Evolutionary conservation across 2,797 vertebrate species (phyloP).

Genomic region (Enteromius viviparus): DNA sequence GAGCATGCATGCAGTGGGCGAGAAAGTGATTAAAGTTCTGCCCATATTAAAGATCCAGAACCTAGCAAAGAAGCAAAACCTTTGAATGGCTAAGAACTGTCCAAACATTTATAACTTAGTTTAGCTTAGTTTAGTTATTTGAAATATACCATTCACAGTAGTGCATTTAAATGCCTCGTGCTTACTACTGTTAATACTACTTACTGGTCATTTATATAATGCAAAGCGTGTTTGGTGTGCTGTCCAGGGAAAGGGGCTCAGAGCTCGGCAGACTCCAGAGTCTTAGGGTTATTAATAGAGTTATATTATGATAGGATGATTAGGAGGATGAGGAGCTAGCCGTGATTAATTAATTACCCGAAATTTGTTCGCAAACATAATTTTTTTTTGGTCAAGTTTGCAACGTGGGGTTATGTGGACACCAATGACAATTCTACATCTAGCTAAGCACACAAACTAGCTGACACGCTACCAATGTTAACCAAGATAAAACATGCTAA

Average conservation of each 20-base stretch:
- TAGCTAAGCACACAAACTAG: background rate
- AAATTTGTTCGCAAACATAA: no score
- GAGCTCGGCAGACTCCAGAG: no score
- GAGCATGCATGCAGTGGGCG: background rate
- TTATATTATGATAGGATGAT: no score
- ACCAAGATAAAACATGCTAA: background rate
- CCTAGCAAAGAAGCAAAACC: background rate
- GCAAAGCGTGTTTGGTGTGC: no score
- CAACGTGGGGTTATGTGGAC: background rate
- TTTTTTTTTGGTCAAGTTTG: background rate
- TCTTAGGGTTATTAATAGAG: no score
- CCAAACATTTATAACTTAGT: background rate
- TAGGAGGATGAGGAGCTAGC: no score
- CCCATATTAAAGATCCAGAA: slow-evolving; percentile 1
- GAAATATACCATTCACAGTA: background rate
- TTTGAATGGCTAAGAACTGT: background rate
- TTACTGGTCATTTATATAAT: no score
- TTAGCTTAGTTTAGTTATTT: background rate
- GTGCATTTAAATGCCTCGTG: background rate
- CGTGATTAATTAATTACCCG: no score
- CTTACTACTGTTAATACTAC: no score
- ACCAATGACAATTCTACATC: no score
- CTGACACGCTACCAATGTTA: background rate
- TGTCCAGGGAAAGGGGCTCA: no score
- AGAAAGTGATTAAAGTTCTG: background rate